These are phyloP conservation scores for Atrichornis clamosus DNA, from an alignment of 2,113 vertebrate genomes.

Conservation along the genomic window DNA sequence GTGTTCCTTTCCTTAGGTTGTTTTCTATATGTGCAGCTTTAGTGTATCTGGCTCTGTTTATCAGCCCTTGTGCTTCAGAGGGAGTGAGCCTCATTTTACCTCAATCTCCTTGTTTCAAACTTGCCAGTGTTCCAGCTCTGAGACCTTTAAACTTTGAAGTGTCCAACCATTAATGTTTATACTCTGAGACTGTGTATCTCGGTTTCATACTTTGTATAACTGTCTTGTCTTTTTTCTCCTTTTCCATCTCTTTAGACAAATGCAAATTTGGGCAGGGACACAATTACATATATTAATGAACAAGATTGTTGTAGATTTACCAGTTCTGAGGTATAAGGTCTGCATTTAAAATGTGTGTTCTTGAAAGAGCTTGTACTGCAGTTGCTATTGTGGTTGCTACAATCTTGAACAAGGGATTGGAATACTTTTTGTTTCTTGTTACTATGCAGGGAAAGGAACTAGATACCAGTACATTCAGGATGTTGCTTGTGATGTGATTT, in stretches of 20 bases:
- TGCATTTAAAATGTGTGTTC: background rate
- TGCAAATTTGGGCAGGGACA: background rate
- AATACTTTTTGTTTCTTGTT: background rate
- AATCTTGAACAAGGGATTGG: background rate
- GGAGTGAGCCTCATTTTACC: background rate
- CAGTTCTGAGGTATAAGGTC: background rate
- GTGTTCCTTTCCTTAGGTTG: background rate
- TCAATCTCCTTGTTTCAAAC: background rate
- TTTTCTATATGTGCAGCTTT: background rate
- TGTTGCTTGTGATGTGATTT: background rate
- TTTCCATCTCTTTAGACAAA: background rate
- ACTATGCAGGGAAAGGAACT: background rate
- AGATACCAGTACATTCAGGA: background rate
- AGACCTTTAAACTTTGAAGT: background rate
- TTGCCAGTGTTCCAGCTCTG: background rate
- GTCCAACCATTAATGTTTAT: background rate
- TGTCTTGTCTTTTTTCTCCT: background rate
- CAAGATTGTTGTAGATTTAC: background rate
- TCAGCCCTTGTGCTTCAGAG: background rate
- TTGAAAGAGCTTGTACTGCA: background rate
- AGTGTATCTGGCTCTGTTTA: background rate
- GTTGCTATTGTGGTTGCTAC: background rate
- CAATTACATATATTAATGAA: background rate
- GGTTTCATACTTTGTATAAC: background rate
- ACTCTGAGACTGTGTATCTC: background rate